Evolutionary conservation across 2,888 invertebrate genomes (phyloP).

Genomic region (Liodrosophila aerea): DNA sequence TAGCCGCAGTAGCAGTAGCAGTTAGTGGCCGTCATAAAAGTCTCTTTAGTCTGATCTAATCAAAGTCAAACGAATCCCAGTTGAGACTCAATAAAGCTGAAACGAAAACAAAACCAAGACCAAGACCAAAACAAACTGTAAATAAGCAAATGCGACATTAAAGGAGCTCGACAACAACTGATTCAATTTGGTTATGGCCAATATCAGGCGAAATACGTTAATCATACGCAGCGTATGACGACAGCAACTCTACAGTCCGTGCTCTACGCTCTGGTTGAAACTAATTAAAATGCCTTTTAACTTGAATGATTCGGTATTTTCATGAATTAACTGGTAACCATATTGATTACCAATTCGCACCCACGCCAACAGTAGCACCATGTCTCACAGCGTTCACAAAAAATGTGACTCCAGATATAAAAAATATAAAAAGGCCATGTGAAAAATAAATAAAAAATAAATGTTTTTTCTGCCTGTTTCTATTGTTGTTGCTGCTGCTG

Average conservation of each 20-base stretch:
- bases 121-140: constrained; percentile 19
- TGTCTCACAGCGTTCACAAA: constrained; percentile 24
- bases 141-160: constrained; percentile 12
- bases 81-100: constrained; percentile 5
- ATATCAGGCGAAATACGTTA: constrained; percentile 25
- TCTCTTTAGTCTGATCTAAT: constrained; percentile 34
- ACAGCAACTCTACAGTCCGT: background rate
- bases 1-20: constrained; percentile 21
- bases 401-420: constrained; percentile 39
- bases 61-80: constrained; percentile 31
- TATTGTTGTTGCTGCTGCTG: constrained; percentile 39
- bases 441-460: constrained; percentile 69
- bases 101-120: constrained; percentile 22
- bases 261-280: constrained; percentile 53
- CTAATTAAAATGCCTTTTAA: constrained; percentile 69
- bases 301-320: constrained; percentile 73
- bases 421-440: constrained; percentile 64
- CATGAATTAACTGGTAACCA: constrained; percentile 69
- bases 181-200: constrained; percentile 35
- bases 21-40: constrained; percentile 32
- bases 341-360: constrained; percentile 64
- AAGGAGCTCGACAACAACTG: constrained; percentile 8
- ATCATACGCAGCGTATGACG: constrained; percentile 63
- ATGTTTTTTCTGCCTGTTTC: constrained; percentile 35
- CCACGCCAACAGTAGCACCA: constrained; percentile 47